phyloP scores from a whole-genome alignment of 2,797 vertebrate species.

The Carcharodon carcharias region DNA sequence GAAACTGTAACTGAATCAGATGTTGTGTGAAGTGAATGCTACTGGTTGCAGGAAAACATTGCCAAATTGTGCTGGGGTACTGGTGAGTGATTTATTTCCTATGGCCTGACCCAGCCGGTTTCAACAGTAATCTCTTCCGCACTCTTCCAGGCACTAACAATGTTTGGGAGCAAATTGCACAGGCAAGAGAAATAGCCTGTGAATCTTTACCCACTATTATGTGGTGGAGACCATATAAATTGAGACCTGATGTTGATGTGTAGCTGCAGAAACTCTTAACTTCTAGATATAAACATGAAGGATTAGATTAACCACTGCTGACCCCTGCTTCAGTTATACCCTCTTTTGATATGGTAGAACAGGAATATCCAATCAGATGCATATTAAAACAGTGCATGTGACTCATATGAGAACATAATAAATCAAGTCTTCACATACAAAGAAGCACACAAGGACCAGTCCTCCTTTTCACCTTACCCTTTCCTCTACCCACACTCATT shows the following conservation, averaged over 20 bases:
- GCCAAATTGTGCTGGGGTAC: not conserved
- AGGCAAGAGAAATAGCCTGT: not conserved
- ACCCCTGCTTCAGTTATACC: no score
- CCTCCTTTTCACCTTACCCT: not conserved
- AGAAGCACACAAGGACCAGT: no score
- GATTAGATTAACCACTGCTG: not conserved
- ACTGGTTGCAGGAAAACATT: not conserved
- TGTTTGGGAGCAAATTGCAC: not conserved
- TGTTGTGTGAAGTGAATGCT: not conserved
- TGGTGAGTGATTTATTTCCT: not conserved
- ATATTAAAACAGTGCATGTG: no score
- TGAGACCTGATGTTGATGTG: not conserved
- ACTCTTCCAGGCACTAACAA: not conserved
- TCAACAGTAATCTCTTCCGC: not conserved
- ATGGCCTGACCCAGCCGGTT: not conserved
- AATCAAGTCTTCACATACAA: no score
- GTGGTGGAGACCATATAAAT: not conserved
- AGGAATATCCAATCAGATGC: no score
- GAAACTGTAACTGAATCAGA: not conserved
- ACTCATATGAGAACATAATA: not conserved
- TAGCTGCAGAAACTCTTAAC: not conserved
- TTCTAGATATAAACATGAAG: not conserved
- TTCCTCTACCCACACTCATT: not conserved
- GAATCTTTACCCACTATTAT: not conserved
- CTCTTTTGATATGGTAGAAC: not conserved